Conservation (phyloP, 2,888 invertebrate species). For the Nymphalis c-album region DNA sequence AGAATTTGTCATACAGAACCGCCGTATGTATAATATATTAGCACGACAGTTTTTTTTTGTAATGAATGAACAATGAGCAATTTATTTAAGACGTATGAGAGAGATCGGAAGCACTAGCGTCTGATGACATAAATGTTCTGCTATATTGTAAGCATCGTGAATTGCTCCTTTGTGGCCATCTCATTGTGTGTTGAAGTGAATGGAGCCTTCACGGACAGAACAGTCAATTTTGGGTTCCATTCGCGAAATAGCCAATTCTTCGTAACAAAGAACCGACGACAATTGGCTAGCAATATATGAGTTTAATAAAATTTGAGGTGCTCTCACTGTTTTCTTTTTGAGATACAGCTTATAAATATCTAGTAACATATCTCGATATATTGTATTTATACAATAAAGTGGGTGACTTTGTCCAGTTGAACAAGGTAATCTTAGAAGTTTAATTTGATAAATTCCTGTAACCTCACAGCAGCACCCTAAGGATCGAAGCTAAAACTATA, state of each 20-base stretch:
- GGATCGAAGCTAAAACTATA: too few species aligned
- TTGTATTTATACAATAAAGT: too few species aligned
- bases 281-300: background rate
- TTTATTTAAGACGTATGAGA: background rate
- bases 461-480: too few species aligned
- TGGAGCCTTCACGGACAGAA: conserved; percentile 7
- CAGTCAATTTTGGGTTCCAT: conserved; percentile 7
- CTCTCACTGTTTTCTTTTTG: background rate
- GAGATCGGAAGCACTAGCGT: background rate
- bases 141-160: background rate
- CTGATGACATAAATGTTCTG: background rate
- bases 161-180: conserved; percentile 13
- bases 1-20: too few species aligned
- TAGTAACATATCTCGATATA: too few species aligned
- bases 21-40: too few species aligned
- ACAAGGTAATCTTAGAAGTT: too few species aligned
- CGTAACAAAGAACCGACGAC: background rate
- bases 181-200: conserved; percentile 12
- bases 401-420: too few species aligned
- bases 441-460: too few species aligned
- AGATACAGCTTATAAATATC: too few species aligned
- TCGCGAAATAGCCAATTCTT: conserved; percentile 11
- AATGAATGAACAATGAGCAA: background rate
- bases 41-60: background rate
- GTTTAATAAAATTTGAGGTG: conserved; percentile 1